Evolutionary conservation across 1,140 invertebrate genomes (phyloP).

Genomic region (Brachionus rubens): DNA sequence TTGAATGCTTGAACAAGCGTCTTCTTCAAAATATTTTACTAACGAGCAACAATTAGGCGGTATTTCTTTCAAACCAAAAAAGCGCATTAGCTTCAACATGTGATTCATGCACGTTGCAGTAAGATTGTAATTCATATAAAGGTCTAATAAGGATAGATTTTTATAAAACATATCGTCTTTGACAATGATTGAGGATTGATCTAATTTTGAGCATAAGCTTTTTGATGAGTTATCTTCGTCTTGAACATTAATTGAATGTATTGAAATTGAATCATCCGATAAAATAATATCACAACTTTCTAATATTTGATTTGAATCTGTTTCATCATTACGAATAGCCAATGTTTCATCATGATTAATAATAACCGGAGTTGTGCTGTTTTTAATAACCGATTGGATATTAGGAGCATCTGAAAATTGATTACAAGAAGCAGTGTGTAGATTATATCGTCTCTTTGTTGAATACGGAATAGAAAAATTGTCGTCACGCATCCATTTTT

Average conservation of each 20-base stretch:
- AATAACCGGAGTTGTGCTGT: too few species aligned
- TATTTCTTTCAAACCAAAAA: not conserved
- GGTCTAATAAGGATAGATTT: not conserved
- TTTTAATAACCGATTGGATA: too few species aligned
- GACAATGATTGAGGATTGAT: not conserved
- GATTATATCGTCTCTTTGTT: not conserved
- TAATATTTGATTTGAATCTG: too few species aligned
- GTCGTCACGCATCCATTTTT: not conserved
- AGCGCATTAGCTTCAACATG: not conserved
- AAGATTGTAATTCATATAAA: not conserved
- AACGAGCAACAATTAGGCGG: not conserved
- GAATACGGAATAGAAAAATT: not conserved
- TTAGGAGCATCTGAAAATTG: too few species aligned
- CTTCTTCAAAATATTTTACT: not conserved
- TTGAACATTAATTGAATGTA: too few species aligned
- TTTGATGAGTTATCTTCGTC: too few species aligned
- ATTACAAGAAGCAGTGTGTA: not conserved
- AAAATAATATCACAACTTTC: not conserved
- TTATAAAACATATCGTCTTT: not conserved
- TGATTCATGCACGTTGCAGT: not conserved
- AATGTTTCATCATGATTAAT: too few species aligned
- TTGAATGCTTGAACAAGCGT: not conserved
- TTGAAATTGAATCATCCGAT: not conserved
- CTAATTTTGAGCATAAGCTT: not conserved
- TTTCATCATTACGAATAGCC: too few species aligned